Evolutionary conservation across 2,797 vertebrate species (phyloP).

Genomic region (Oreortyx pictus): DNA sequence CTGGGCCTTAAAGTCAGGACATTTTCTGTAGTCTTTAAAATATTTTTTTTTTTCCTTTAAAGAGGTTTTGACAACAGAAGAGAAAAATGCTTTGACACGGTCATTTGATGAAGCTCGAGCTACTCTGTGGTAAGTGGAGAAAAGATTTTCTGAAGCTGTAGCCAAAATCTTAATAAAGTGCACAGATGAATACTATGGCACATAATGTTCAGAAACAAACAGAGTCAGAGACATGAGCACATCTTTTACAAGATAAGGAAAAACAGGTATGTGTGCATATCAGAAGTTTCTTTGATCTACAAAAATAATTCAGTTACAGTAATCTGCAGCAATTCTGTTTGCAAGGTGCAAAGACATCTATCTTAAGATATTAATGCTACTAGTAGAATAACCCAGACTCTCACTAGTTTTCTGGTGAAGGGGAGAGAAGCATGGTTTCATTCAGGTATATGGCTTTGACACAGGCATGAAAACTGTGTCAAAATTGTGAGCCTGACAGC

Average conservation of each 20-base stretch:
- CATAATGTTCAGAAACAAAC: neutral
- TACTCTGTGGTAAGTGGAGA: neutral
- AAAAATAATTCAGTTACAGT: neutral
- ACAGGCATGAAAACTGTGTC: neutral
- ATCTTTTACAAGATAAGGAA: neutral
- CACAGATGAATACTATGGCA: neutral
- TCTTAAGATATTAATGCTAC: neutral
- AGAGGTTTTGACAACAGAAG: neutral
- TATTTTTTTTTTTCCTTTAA: neutral
- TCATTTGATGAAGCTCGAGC: neutral
- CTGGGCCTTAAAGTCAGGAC: neutral
- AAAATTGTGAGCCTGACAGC: neutral
- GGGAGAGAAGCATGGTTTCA: neutral
- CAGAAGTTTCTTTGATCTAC: neutral
- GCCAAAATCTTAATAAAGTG: neutral
- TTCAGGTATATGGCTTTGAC: neutral
- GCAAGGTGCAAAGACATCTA: neutral
- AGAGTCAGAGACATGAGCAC: neutral
- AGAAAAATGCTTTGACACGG: neutral
- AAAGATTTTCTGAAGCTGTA: neutral
- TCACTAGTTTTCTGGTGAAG: neutral
- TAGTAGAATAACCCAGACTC: neutral
- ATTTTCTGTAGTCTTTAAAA: neutral
- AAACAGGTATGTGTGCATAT: rapidly evolving
- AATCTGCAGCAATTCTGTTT: neutral